phyloP scores from a whole-genome alignment of 2,113 vertebrate genomes.

The Pelusios castaneus region DNA sequence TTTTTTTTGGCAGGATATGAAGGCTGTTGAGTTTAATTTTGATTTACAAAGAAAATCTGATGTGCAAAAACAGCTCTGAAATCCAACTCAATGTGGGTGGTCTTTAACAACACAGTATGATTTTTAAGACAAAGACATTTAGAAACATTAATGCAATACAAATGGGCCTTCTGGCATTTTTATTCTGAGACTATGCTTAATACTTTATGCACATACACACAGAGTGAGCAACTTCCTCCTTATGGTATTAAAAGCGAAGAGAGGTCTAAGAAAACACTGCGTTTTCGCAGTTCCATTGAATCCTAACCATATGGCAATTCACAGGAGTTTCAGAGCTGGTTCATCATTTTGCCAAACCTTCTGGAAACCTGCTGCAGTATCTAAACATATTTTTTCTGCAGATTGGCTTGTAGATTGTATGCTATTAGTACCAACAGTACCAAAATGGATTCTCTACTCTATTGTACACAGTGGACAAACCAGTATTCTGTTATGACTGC shows the following conservation, averaged over 20 bases:
- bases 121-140: neutral
- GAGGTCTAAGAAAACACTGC: neutral
- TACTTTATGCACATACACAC: neutral
- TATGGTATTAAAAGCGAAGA: neutral
- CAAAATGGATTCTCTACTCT: neutral
- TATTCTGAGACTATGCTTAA: neutral
- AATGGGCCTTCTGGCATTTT: neutral
- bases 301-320: neutral
- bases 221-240: neutral
- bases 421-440: neutral
- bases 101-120: neutral
- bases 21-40: neutral
- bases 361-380: neutral
- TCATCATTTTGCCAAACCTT: neutral
- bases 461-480: neutral
- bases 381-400: neutral
- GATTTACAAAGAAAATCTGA: conserved; percentile 30
- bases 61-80: neutral
- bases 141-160: neutral
- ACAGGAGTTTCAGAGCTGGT: neutral
- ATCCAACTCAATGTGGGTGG: neutral
- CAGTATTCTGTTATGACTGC: rapidly evolving
- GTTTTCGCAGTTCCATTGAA: neutral
- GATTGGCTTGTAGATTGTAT: neutral
- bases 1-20: neutral